Conservation (phyloP, 1,140 invertebrate genomes). For the Drosophila punjabiensis region DNA sequence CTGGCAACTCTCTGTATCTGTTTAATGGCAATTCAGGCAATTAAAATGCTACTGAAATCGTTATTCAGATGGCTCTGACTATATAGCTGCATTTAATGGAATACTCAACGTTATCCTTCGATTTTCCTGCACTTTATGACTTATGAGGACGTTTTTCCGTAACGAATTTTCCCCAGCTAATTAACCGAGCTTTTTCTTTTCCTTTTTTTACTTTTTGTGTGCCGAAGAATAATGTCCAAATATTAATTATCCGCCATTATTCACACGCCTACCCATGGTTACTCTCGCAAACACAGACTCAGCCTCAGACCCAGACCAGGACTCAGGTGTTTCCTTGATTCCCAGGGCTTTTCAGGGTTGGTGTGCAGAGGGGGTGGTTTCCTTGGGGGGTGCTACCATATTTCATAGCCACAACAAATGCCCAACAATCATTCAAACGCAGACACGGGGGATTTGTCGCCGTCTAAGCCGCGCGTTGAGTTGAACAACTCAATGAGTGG, state of each 20-base stretch:
- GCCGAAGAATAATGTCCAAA: conserved; percentile 48
- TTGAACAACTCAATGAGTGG: conserved; percentile 77
- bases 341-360: conserved; percentile 9
- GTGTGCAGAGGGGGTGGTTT: conserved; percentile 1
- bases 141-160: conserved; percentile 45
- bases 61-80: conserved; percentile 41
- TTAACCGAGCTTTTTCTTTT: conserved; percentile 43
- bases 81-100: conserved; percentile 69
- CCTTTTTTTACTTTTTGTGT: neutral
- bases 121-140: conserved; percentile 76
- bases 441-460: conserved; percentile 44
- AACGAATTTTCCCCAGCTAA: conserved; percentile 52
- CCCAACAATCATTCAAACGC: conserved; percentile 62
- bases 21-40: conserved; percentile 56
- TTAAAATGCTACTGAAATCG: conserved; percentile 72
- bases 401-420: conserved; percentile 62
- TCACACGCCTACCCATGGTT: conserved; percentile 45
- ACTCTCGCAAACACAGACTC: neutral
- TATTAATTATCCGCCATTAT: conserved; percentile 74
- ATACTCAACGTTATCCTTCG: conserved; percentile 52
- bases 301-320: conserved; percentile 25
- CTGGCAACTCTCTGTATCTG: conserved; percentile 15
- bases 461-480: conserved; percentile 51
- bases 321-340: conserved; percentile 55
- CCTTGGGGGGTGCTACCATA: conserved; percentile 9